Evolutionary conservation across 2,888 invertebrate genomes (phyloP).

Genomic region (Meghimatium bilineatum): DNA sequence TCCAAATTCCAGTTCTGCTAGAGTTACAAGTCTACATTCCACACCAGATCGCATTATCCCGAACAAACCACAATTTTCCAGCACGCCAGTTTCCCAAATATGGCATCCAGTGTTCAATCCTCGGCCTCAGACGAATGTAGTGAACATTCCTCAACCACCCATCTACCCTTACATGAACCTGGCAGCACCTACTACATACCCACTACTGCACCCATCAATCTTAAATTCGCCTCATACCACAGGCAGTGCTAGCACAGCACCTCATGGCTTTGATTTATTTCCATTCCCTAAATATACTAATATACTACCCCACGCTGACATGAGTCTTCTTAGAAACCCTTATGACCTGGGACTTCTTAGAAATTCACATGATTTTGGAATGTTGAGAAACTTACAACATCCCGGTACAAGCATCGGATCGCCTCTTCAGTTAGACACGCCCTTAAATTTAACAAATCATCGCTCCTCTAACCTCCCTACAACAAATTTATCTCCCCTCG

Average conservation of each 20-base stretch:
- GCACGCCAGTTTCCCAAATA: neutral
- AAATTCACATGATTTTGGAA: too few species aligned
- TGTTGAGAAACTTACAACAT: too few species aligned
- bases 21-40: neutral
- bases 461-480: neutral
- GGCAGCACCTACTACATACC: neutral
- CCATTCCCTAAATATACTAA: neutral
- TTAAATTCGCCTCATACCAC: neutral
- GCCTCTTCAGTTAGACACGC: neutral
- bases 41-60: neutral
- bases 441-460: conserved; percentile 1
- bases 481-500: neutral
- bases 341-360: too few species aligned
- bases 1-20: neutral
- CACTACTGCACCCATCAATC: neutral
- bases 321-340: neutral
- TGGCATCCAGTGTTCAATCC: neutral
- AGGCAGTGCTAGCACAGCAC: too few species aligned
- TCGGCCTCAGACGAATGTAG: neutral
- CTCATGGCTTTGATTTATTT: neutral
- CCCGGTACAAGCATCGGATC: neutral
- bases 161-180: neutral
- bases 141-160: neutral
- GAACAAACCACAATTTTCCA: neutral
- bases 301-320: neutral